Conservation (phyloP, 2,888 invertebrate species). For the Fragum fragum region DNA sequence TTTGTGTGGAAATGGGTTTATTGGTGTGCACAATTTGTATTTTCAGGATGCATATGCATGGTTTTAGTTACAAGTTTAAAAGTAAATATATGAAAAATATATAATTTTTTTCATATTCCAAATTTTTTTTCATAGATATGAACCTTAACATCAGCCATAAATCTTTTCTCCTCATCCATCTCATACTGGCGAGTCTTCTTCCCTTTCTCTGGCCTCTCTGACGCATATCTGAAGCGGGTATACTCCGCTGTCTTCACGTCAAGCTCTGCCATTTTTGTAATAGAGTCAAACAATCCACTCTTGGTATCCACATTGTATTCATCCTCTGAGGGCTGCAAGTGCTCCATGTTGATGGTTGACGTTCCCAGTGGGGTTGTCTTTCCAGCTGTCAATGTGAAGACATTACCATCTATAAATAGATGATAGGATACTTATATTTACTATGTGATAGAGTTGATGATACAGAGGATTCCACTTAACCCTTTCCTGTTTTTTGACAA, state of each 20-base stretch:
- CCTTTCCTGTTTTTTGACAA: too few relatives aligned
- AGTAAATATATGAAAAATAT: too few relatives aligned
- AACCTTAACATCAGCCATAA: conserved; percentile 43
- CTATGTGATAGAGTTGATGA: too few relatives aligned
- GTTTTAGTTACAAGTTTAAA: too few relatives aligned
- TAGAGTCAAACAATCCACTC: neutral
- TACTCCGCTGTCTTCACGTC: conserved; percentile 35
- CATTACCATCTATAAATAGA: conserved; percentile 27
- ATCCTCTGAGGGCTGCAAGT: neutral
- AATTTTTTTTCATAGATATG: neutral
- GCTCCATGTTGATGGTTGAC: conserved; percentile 16
- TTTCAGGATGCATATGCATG: too few relatives aligned
- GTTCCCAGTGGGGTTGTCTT: conserved; percentile 5
- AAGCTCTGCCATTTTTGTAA: conserved; percentile 7
- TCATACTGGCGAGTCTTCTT: conserved; percentile 43
- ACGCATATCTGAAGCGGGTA: conserved; percentile 52
- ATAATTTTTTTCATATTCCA: too few relatives aligned
- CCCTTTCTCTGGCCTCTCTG: conserved; percentile 39
- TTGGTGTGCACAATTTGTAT: too few relatives aligned
- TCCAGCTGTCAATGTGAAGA: conserved; percentile 20
- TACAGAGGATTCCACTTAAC: too few relatives aligned
- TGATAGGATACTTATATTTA: neutral
- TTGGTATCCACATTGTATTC: neutral
- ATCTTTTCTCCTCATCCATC: conserved; percentile 43
- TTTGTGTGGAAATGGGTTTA: too few relatives aligned